Evolutionary conservation across 2,113 vertebrate species (phyloP).

Genomic region (Camarhynchus parvulus): DNA sequence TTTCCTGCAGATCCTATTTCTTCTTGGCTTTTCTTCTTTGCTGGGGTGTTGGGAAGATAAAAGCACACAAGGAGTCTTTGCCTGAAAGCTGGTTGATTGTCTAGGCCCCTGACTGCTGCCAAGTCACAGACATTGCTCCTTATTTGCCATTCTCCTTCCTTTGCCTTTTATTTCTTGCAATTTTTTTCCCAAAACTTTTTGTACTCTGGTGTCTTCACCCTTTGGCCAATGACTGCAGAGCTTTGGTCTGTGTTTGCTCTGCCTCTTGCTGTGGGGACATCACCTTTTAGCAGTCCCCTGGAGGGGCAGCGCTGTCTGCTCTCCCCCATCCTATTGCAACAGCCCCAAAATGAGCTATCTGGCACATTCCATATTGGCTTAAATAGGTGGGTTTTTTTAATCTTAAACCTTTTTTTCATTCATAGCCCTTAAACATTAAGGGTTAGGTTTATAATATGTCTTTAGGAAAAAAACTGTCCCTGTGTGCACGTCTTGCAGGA

Average conservation of each 20-base stretch:
- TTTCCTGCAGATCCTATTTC: not conserved
- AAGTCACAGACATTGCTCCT: constrained; percentile 37
- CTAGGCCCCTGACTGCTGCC: constrained; percentile 1
- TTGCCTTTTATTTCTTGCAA: not conserved
- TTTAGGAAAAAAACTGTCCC: not conserved
- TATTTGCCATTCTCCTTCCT: constrained; percentile 35
- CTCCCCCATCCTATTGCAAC: not conserved
- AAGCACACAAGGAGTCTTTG: not conserved
- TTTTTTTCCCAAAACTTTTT: not conserved
- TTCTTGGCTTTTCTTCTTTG: not conserved
- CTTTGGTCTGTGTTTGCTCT: not conserved
- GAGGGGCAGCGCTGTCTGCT: not conserved
- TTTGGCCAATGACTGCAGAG: not conserved
- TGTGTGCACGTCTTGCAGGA: not conserved
- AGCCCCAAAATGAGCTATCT: not conserved
- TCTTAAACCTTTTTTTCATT: not conserved
- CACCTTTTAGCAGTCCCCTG: not conserved
- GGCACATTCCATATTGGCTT: not conserved
- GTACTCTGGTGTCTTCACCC: not conserved
- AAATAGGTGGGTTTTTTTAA: rapidly evolving
- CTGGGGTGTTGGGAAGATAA: constrained; percentile 44
- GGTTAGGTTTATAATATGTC: not conserved
- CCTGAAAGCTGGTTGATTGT: constrained; percentile 44
- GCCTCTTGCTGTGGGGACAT: not conserved
- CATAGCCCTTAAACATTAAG: not conserved